These are phyloP conservation scores for Aphelenchoides avenae DNA, from an alignment of 1,140 invertebrate species.

Conservation along the genomic window DNA sequence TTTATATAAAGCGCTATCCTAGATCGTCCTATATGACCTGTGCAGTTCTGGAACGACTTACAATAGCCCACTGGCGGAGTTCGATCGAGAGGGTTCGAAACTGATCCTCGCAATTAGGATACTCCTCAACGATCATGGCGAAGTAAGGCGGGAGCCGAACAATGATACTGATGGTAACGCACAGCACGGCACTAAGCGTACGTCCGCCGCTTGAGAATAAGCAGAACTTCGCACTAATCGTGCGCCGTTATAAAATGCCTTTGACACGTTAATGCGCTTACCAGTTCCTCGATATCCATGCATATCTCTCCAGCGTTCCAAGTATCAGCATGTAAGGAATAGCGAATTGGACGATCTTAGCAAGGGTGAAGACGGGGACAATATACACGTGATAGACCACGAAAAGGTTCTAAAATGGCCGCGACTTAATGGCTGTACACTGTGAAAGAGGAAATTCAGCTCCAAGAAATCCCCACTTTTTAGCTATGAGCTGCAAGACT, in stretches of 20 bases:
- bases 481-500: too few relatives aligned
- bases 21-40: too few relatives aligned
- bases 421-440: too few relatives aligned
- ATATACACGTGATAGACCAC: slow-evolving; percentile 41
- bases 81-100: slow-evolving; percentile 30
- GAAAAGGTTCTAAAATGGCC: slow-evolving; percentile 43
- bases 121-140: slow-evolving; percentile 35
- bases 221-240: slow-evolving; percentile 2
- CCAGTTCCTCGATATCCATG: slow-evolving; percentile 31
- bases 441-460: too few relatives aligned
- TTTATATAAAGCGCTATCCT: too few relatives aligned
- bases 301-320: slow-evolving; percentile 46
- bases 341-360: slow-evolving; percentile 39
- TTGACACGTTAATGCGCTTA: slow-evolving; percentile 9
- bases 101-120: slow-evolving; percentile 37
- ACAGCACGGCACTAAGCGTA: slow-evolving; percentile 22
- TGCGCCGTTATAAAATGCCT: background rate
- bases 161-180: slow-evolving; percentile 22
- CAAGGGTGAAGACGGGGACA: slow-evolving; percentile 32
- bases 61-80: slow-evolving; percentile 21
- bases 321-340: slow-evolving; percentile 55
- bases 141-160: slow-evolving; percentile 38
- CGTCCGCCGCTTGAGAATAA: slow-evolving; percentile 24
- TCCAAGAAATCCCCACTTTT: too few relatives aligned
- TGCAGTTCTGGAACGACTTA: slow-evolving; percentile 10